phyloP scores from a whole-genome alignment of 2,113 vertebrate genomes.

The Calcarius ornatus region DNA sequence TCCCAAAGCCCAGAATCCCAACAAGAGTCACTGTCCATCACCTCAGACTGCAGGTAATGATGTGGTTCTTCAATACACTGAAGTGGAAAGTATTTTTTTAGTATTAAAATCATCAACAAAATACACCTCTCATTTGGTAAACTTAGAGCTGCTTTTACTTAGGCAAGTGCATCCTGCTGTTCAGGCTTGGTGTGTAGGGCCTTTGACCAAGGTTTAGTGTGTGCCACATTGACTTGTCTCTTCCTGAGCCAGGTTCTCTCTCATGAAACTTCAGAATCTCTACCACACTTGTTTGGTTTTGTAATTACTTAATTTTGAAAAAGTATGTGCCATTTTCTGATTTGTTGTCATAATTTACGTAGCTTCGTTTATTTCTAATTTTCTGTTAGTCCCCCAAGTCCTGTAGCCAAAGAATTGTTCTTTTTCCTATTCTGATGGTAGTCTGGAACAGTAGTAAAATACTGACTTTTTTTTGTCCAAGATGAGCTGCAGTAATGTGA shows the following conservation, averaged over 20 bases:
- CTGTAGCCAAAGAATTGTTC: background rate
- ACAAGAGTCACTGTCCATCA: background rate
- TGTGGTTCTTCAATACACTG: background rate
- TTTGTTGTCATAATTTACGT: background rate
- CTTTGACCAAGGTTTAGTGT: background rate
- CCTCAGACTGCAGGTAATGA: slow-evolving; percentile 37
- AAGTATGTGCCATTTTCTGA: background rate
- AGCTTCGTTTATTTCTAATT: background rate
- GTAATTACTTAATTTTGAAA: background rate
- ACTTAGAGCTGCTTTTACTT: background rate
- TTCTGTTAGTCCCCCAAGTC: background rate
- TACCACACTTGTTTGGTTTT: background rate
- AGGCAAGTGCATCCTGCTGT: background rate
- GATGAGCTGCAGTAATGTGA: background rate
- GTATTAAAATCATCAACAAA: background rate
- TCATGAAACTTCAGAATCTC: background rate
- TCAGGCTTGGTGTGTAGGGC: background rate
- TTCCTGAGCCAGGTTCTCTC: background rate
- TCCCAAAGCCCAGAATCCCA: background rate
- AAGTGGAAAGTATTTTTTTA: background rate
- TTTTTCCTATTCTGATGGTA: background rate
- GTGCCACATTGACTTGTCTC: background rate
- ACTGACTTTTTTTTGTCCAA: background rate
- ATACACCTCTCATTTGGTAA: background rate
- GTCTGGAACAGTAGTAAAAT: background rate